A percentile compares a stretch with the other conserved stretches of the same genome.
These are phyloP conservation scores for Agrotis clavis DNA, from an alignment of 2,888 invertebrate genomes.

Conservation along the genomic window DNA sequence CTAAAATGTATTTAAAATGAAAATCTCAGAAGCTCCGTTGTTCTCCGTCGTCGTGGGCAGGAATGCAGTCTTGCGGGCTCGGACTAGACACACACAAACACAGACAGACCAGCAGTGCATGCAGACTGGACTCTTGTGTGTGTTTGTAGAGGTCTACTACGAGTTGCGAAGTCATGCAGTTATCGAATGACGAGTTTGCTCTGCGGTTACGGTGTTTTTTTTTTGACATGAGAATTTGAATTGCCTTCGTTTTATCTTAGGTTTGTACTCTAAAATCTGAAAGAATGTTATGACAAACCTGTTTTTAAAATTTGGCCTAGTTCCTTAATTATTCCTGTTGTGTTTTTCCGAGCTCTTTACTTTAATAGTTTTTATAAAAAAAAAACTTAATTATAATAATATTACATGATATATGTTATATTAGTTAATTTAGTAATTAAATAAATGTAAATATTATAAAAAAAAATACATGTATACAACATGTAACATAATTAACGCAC, in stretches of 20 bases:
- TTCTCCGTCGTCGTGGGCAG: slow-evolving; percentile 55
- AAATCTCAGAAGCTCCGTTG: slow-evolving; percentile 37
- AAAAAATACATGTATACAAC: too few relatives aligned
- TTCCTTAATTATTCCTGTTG: neutral
- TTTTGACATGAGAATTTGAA: neutral
- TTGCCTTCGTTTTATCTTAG: too few relatives aligned
- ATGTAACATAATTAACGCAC: too few relatives aligned
- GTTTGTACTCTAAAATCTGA: too few relatives aligned
- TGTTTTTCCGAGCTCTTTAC: neutral
- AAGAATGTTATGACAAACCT: too few relatives aligned
- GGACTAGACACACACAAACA: slow-evolving; percentile 66
- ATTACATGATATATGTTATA: too few relatives aligned
- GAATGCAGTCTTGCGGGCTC: slow-evolving; percentile 83
- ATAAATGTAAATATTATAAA: too few relatives aligned
- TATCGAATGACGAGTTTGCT: slow-evolving; percentile 22
- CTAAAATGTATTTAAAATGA: neutral
- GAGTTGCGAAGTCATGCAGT: slow-evolving; percentile 41
- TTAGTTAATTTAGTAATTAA: too few relatives aligned
- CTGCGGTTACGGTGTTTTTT: neutral
- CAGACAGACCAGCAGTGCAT: slow-evolving; percentile 20
- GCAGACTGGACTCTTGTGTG: slow-evolving; percentile 47
- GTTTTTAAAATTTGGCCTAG: neutral
- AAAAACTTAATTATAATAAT: too few relatives aligned
- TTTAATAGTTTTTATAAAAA: too few relatives aligned
- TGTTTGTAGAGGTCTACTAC: slow-evolving; percentile 48